Conservation (phyloP, 2,797 vertebrate species). For the Halcyon badia region DNA sequence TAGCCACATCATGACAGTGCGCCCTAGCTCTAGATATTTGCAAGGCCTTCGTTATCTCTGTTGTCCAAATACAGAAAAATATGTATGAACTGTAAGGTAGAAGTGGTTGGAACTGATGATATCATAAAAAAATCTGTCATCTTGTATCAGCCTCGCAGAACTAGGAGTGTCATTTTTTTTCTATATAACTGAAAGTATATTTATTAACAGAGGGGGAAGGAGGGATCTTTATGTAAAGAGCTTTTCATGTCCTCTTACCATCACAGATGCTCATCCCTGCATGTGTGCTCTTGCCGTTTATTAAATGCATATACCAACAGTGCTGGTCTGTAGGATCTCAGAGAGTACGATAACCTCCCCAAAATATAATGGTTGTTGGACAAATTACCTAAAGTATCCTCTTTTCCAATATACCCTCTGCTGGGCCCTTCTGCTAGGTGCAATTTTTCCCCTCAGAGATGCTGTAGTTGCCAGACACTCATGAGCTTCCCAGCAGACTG, state of each 20-base stretch:
- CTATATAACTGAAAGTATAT: neutral
- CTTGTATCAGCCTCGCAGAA: neutral
- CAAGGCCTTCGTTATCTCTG: neutral
- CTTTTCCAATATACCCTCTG: neutral
- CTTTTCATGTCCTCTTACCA: neutral
- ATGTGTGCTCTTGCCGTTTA: fast-evolving
- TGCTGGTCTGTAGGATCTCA: neutral
- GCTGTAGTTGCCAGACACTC: neutral
- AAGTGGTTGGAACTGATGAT: neutral
- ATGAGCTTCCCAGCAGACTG: neutral
- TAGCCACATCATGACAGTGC: neutral
- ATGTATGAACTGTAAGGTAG: neutral
- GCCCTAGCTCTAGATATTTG: neutral
- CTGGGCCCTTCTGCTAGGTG: neutral
- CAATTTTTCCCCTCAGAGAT: neutral
- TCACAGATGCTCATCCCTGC: neutral
- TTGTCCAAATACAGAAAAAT: neutral
- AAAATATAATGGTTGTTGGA: neutral
- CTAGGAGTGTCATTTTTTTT: neutral
- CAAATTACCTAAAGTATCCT: neutral
- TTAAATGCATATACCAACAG: neutral
- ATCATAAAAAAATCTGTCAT: neutral
- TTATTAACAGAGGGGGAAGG: neutral
- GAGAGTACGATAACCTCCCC: neutral
- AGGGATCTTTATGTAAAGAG: neutral